phyloP scores from a whole-genome alignment of 2,113 vertebrate species.

The Cairina moschata region DNA sequence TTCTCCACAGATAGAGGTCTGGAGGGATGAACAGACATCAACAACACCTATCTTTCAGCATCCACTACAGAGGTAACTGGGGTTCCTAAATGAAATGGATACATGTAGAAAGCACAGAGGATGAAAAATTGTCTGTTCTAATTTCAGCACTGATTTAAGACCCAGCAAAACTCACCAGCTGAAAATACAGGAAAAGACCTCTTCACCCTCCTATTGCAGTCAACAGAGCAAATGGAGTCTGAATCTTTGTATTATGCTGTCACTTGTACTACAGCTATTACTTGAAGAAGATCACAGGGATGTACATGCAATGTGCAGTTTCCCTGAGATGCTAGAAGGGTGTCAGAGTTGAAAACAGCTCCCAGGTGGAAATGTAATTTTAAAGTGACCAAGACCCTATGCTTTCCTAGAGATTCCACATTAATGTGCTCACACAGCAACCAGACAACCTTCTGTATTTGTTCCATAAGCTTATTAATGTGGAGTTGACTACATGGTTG shows the following conservation, averaged over 20 bases:
- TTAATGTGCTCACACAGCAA: background rate
- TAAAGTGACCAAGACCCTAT: background rate
- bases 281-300: background rate
- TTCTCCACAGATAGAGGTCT: constrained; percentile 1
- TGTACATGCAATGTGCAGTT: background rate
- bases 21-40: background rate
- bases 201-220: constrained; percentile 19
- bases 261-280: background rate
- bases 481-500: background rate
- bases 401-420: background rate
- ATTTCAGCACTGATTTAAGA: background rate
- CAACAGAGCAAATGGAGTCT: constrained; percentile 1
- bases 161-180: background rate
- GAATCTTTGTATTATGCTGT: background rate
- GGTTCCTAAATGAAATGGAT: constrained; percentile 31
- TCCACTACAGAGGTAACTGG: background rate
- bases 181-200: constrained; percentile 25
- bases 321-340: background rate
- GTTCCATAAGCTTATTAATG: background rate
- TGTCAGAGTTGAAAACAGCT: background rate
- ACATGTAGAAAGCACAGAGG: constrained; percentile 8
- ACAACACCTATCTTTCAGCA: background rate
- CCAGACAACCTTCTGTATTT: background rate
- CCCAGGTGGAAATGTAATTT: background rate
- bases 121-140: constrained; percentile 5